Conservation (phyloP, 1,140 invertebrate species). For the Aphelinus atriplicis region DNA sequence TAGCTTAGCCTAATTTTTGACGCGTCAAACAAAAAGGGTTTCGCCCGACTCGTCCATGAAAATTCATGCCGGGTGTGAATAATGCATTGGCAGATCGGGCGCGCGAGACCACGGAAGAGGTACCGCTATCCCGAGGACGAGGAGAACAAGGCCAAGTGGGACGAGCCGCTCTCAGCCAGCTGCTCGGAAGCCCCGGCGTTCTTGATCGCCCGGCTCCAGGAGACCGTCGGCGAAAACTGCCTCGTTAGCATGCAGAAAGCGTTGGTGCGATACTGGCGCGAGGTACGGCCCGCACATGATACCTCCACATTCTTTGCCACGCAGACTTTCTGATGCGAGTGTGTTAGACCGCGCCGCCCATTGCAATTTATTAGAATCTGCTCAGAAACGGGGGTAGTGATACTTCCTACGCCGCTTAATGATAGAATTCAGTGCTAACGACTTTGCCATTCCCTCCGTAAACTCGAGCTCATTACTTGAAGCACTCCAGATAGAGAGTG, state of each 20-base stretch:
- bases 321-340: too few relatives aligned
- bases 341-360: too few relatives aligned
- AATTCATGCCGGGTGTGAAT: constrained; percentile 9
- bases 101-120: constrained; percentile 9
- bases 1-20: neutral
- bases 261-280: constrained; percentile 48
- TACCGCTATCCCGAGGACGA: neutral
- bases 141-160: neutral
- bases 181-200: neutral
- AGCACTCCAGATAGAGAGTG: too few relatives aligned
- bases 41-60: neutral
- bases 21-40: neutral
- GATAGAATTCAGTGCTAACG: too few relatives aligned
- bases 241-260: constrained; percentile 49
- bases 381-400: too few relatives aligned
- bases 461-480: too few relatives aligned
- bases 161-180: constrained; percentile 4
- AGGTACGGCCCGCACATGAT: constrained; percentile 1
- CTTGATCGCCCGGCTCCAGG: constrained; percentile 22
- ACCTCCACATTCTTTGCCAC: too few relatives aligned
- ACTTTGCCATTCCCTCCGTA: too few relatives aligned
- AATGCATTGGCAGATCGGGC: constrained; percentile 25
- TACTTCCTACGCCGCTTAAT: too few relatives aligned
- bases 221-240: constrained; percentile 30
- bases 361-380: too few relatives aligned